A percentile compares a stretch with the other conserved stretches of the same genome.
phyloP scores from a whole-genome alignment of 2,797 vertebrate species.

The Thamnophis elegans region DNA sequence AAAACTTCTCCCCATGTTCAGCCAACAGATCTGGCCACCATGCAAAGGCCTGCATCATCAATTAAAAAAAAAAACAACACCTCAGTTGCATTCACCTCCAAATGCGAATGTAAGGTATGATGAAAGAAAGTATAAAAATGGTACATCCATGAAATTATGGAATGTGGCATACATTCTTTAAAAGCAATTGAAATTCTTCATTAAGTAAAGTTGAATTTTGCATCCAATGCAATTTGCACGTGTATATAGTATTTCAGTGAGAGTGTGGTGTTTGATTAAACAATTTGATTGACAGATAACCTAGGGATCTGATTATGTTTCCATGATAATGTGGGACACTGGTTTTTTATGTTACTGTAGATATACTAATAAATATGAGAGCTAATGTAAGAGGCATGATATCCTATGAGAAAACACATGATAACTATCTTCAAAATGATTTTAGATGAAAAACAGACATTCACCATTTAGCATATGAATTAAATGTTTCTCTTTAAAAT shows the following conservation, averaged over 20 bases:
- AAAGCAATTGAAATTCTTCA: background rate
- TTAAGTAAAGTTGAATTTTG: background rate
- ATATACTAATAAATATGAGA: background rate
- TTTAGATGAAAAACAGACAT: background rate
- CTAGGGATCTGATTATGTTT: background rate
- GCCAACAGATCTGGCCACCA: conserved; percentile 93
- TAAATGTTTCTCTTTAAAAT: background rate
- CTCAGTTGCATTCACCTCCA: background rate
- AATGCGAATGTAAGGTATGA: background rate
- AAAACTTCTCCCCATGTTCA: conserved; percentile 90
- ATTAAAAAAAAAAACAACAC: conserved; percentile 8
- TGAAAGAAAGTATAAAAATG: conserved; percentile 13
- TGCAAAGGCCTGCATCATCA: conserved; percentile 82
- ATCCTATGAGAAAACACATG: background rate
- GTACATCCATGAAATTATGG: background rate
- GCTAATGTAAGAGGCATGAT: background rate
- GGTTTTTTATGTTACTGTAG: background rate
- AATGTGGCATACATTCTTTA: background rate
- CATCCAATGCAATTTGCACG: background rate
- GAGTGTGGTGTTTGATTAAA: background rate
- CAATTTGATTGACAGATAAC: background rate
- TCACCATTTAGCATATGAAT: background rate
- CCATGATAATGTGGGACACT: background rate
- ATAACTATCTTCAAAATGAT: background rate
- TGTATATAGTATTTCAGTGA: background rate